Evolutionary conservation across 1,140 invertebrate species (phyloP), one percentile per base, ranked within the genome.

Genomic region (Plutomurus gul): DNA sequence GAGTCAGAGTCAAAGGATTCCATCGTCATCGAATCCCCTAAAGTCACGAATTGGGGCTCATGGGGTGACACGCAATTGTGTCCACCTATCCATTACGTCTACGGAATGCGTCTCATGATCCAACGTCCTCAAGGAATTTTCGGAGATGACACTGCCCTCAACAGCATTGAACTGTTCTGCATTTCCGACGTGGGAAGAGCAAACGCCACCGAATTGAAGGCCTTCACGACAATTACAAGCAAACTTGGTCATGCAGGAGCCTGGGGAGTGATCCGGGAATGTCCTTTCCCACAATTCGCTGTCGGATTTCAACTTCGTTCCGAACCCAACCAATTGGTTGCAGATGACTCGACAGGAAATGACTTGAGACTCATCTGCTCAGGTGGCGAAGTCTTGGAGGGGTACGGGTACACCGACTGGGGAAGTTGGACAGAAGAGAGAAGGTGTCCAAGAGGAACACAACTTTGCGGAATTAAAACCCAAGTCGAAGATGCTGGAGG

Each of bases 81-180:
- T 39, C 49, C 47, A 30, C 30, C 72, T 4, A 16, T 27, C 11
- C 65, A 33, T 20, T 83, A 33, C 27, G 82, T 82, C 0, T 74
- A 78, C 10, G 82, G 82, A n/a, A 27, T 81, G 37, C 33, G 75
- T 11, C 39, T 83, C 0, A 83, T 80, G 47, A 49, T 76, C 4
- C 75, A 83, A 49, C 43, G 49, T 25, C 43, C 33, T 18, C 80
- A 80, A 74, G 72, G 51, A 8, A 30, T 43, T n/a, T 56, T 78
- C 37, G 74, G 20, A 11, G 82, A 83, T 46, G 82, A 83, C 39
- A 78, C 79, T 3, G 82, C 78, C 16, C 65, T 83, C 3, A 83
- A 83, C 56, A 80, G 56, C 6, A 71, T 83, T 47, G 30, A 71
- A 33, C 47, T 83, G 1, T 20, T 79, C 3, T 81, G 80, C 16